phyloP scores from a whole-genome alignment of 2,888 invertebrate genomes.

The Plutella xylostella region DNA sequence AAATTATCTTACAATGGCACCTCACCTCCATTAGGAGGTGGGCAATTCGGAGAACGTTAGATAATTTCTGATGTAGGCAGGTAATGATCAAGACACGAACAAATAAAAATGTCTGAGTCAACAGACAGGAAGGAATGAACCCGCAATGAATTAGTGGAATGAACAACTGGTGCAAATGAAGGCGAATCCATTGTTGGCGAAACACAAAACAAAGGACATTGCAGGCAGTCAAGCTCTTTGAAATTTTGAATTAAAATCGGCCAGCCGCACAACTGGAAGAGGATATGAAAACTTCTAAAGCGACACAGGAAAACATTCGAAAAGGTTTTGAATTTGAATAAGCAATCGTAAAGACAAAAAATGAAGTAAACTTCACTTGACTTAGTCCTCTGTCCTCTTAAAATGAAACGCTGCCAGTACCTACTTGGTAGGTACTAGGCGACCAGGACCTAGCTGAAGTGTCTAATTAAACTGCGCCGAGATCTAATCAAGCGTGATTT shows the following conservation, averaged over 20 bases:
- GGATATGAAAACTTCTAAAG: slow-evolving; percentile 56
- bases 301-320: slow-evolving; percentile 44
- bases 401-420: no score
- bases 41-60: not conserved
- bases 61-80: not conserved
- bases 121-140: slow-evolving; percentile 12
- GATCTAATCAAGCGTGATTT: slow-evolving; percentile 61
- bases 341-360: slow-evolving; percentile 29
- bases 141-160: slow-evolving; percentile 24
- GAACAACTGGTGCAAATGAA: slow-evolving; percentile 17
- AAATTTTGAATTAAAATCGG: slow-evolving; percentile 53
- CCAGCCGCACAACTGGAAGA: slow-evolving; percentile 56
- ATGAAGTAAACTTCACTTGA: slow-evolving; percentile 20
- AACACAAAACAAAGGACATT: slow-evolving; percentile 23
- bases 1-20: not conserved
- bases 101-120: slow-evolving; percentile 21
- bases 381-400: no score
- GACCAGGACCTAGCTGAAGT: slow-evolving; percentile 40
- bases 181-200: slow-evolving; percentile 1
- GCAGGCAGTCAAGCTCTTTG: slow-evolving; percentile 32
- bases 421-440: no score
- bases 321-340: no score
- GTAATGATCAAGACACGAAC: slow-evolving; percentile 13
- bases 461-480: slow-evolving; percentile 52
- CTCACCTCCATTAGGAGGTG: not conserved